phyloP scores from a whole-genome alignment of 2,113 vertebrate species.

The Rana temporaria region DNA sequence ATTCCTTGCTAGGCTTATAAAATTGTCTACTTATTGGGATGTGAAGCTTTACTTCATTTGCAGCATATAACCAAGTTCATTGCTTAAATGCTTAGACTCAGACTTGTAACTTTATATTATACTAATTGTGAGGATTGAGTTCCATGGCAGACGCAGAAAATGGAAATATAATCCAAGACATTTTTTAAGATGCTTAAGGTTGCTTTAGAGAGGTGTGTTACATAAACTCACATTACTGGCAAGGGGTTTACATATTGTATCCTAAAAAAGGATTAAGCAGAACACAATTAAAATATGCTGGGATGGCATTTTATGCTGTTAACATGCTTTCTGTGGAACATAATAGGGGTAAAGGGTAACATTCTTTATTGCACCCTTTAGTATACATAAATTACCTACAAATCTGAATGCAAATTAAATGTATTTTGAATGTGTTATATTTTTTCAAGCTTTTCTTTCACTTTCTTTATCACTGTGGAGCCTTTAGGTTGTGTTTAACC shows the following conservation, averaged over 20 bases:
- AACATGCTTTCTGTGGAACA: neutral
- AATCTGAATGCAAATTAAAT: too few relatives aligned
- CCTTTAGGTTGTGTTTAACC: too few relatives aligned
- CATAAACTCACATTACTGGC: conserved; percentile 33
- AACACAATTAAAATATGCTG: neutral
- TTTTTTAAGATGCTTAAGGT: conserved; percentile 42
- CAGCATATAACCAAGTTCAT: conserved; percentile 10
- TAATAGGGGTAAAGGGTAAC: neutral
- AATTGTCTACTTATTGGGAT: conserved; percentile 45
- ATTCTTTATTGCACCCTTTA: too few relatives aligned
- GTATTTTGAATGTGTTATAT: too few relatives aligned
- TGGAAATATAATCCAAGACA: conserved; percentile 42
- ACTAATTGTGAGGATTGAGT: conserved; percentile 41
- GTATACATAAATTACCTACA: too few relatives aligned
- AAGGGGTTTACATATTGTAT: conserved; percentile 12
- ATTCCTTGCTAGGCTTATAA: conserved; percentile 60
- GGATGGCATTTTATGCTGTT: neutral
- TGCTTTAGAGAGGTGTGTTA: conserved; percentile 45
- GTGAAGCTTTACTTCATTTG: conserved; percentile 2
- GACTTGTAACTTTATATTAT: conserved; percentile 46
- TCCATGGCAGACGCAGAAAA: conserved; percentile 27
- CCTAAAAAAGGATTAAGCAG: conserved; percentile 16
- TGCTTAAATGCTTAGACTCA: conserved; percentile 37
- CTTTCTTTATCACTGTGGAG: too few relatives aligned
- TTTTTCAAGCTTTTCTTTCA: too few relatives aligned